A percentile compares a stretch with the other conserved stretches of the same genome.
Conservation (phyloP, 2,113 vertebrate genomes). For the Hippocampus guttulatus region DNA sequence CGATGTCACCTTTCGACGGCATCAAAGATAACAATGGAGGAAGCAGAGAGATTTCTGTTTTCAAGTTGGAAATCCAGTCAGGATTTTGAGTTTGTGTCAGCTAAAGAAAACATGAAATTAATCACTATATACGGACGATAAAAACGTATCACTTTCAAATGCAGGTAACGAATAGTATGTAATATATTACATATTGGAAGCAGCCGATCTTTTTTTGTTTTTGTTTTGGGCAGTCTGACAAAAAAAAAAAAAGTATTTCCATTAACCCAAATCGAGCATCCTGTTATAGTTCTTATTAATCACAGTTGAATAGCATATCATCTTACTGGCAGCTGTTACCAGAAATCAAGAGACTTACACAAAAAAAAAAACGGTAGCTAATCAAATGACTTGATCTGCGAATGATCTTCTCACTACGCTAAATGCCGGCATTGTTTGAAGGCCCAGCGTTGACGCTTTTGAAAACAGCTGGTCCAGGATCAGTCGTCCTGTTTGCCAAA, state of each 20-base stretch:
- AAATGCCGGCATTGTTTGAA: slow-evolving; percentile 29
- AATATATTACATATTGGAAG: too few species aligned
- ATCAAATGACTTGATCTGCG: slow-evolving; percentile 28
- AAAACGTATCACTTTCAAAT: too few species aligned
- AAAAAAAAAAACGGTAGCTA: slow-evolving; percentile 16
- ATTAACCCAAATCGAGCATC: slow-evolving; percentile 15
- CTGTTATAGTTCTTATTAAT: not conserved
- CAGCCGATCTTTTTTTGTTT: too few species aligned
- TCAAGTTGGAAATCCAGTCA: too few species aligned
- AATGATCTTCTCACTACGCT: slow-evolving; percentile 18
- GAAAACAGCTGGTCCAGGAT: slow-evolving; percentile 43
- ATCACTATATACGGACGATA: too few species aligned
- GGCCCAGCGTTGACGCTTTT: slow-evolving; percentile 1
- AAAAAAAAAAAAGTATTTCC: not conserved
- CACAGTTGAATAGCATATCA: not conserved
- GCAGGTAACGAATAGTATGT: too few species aligned
- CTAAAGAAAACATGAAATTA: too few species aligned
- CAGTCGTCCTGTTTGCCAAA: slow-evolving; percentile 19
- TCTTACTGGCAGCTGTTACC: slow-evolving; percentile 30
- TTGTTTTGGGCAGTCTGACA: not conserved
- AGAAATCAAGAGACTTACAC: slow-evolving; percentile 26
- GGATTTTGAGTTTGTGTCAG: too few species aligned
- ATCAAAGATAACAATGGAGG: too few species aligned
- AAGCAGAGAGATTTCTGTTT: too few species aligned
- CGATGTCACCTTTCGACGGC: too few species aligned